A percentile compares a stretch with the other conserved stretches of the same genome.
These are phyloP conservation scores for Dexiosoma caninum DNA, from an alignment of 2,888 invertebrate species.

Conservation along the genomic window DNA sequence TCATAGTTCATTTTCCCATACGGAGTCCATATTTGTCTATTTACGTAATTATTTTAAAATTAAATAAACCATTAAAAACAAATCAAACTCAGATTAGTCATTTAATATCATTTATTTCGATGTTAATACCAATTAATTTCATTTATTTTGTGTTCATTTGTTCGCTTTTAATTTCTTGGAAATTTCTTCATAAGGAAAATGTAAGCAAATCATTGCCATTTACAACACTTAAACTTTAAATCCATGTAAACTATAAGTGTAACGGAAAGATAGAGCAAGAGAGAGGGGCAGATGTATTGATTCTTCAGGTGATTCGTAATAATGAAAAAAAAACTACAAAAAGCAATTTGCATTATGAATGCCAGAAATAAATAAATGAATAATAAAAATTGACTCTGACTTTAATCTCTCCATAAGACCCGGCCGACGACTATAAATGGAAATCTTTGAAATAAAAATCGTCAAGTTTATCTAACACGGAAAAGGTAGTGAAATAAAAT, in stretches of 20 bases:
- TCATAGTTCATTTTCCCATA: conserved; percentile 16
- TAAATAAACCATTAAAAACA: conserved; percentile 44
- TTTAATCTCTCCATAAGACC: conserved; percentile 21
- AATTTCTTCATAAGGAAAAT: conserved; percentile 51
- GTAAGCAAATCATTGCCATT: conserved; percentile 31
- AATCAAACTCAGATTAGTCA: conserved; percentile 51
- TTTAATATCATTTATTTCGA: conserved; percentile 35
- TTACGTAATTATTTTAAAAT: conserved; percentile 4
- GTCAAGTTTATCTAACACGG: conserved; percentile 23
- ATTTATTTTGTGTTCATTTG: conserved; percentile 15
- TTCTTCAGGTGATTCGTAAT: background rate
- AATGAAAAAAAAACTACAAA: background rate
- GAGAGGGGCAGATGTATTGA: background rate
- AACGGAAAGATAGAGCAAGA: background rate
- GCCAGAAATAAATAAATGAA: background rate
- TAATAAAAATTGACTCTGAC: conserved; percentile 6
- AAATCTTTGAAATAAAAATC: conserved; percentile 29
- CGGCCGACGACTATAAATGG: conserved; percentile 38
- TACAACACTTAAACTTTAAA: conserved; percentile 9
- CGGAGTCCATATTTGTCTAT: background rate
- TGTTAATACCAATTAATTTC: conserved; percentile 41
- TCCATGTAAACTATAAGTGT: background rate
- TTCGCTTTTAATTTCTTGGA: conserved; percentile 41
- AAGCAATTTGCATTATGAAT: conserved; percentile 1
- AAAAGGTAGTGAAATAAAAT: conserved; percentile 45